A percentile compares a stretch with the other conserved stretches of the same genome.
phyloP scores from a whole-genome alignment of 2,888 invertebrate species.

The Rapana venosa region DNA sequence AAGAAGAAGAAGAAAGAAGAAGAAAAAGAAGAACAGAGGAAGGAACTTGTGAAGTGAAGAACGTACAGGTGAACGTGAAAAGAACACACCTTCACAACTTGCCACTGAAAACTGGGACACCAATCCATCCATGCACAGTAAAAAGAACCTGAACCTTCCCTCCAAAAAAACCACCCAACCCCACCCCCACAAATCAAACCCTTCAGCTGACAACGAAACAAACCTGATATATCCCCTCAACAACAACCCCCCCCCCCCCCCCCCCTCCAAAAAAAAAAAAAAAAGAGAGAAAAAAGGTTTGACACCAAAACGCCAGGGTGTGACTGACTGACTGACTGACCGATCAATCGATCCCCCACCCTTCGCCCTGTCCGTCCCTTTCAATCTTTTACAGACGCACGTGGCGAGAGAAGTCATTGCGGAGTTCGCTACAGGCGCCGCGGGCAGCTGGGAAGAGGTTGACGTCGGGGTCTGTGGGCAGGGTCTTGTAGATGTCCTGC shows the following conservation, averaged over 20 bases:
- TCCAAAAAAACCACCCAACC: too few species aligned
- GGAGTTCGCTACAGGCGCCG: conserved; percentile 62
- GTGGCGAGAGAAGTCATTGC: conserved; percentile 62
- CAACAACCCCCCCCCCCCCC: neutral
- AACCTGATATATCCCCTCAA: neutral
- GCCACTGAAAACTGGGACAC: too few species aligned
- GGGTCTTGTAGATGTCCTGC: conserved; percentile 60
- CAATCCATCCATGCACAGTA: too few species aligned
- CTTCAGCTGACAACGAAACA: neutral
- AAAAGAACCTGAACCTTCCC: too few species aligned
- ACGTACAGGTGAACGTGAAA: too few species aligned
- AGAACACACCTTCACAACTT: too few species aligned
- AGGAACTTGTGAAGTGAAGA: too few species aligned
- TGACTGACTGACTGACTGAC: too few species aligned
- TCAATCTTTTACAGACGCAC: conserved; percentile 29
- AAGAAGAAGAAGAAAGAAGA: too few species aligned
- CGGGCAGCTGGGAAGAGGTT: conserved; percentile 67
- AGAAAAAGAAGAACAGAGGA: too few species aligned
- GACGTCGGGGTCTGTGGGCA: conserved; percentile 56
- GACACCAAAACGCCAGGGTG: neutral
- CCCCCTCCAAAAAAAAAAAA: neutral
- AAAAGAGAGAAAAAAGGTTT: neutral
- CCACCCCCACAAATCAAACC: too few species aligned
- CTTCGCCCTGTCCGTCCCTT: neutral
- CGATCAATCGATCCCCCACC: neutral